Evolutionary conservation across 1,140 invertebrate genomes (phyloP), one percentile per base, ranked within the genome.

Genomic region (Ostrea edulis): DNA sequence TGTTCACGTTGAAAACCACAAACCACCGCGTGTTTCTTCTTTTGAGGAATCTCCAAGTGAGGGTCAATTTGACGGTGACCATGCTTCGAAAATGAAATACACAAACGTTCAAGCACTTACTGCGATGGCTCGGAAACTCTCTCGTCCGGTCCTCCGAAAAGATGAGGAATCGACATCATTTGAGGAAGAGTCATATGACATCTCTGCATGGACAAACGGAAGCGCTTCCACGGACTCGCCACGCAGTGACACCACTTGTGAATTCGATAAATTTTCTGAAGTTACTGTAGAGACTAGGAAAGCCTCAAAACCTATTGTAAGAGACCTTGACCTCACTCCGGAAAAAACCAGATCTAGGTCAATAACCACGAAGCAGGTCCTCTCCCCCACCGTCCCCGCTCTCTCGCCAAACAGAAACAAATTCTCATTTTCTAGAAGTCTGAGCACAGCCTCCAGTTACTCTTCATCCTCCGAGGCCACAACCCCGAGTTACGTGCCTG

Each of bases 261-360:
- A 71, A 25, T 53, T 71, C 51, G 65, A 86, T 29, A 68, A 52
- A 71, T 71, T 53, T 86, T 53, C 85, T 7, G 51, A 71, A 52
- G 77, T 89, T 51, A 89, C 88, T 3, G 88, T 55, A 44, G 44
- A 85, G 53, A 87, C 86, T 1, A 81, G 88, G 54, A 77, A 85
- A 65, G 88, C 88, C n/a, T 87, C 88, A 8, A 85, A 86, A 87
- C 88, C 88, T 9, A 89, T 29, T 68, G 51, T 89, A 20, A 87
- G 85, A 51, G 53, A 85, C 22, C 82, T 87, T 58, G 71, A 77
- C 29, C 71, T 87, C 25, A 77, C 86, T 29, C 68, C 86, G 11
- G 22, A 65, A 22, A 82, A 55, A 71, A 82, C 52, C 12, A 52
- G 68, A 8, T 52, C 68, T 14, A 84, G 65, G 8, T 85, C 84